These are phyloP conservation scores for Corvus cornix DNA, from an alignment of 2,113 vertebrate genomes.

Conservation along the genomic window DNA sequence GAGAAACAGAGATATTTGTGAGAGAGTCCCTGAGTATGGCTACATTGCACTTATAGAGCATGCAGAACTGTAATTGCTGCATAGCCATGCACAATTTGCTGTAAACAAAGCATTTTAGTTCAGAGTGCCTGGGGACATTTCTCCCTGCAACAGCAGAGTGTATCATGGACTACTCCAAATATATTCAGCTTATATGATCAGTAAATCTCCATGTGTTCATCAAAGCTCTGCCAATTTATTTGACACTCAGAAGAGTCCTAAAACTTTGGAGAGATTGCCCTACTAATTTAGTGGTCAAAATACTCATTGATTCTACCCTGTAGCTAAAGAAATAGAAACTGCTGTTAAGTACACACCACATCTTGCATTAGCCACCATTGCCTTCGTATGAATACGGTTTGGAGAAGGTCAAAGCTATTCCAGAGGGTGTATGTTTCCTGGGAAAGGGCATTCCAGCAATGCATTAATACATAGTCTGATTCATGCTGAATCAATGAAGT, in stretches of 20 bases:
- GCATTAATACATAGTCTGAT: slow-evolving; percentile 46
- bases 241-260: background rate
- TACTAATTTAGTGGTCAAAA: background rate
- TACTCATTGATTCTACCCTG: background rate
- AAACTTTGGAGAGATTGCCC: background rate
- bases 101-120: background rate
- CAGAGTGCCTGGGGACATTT: background rate
- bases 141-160: background rate
- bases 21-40: background rate
- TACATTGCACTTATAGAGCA: background rate
- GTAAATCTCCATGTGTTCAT: background rate
- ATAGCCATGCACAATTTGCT: background rate
- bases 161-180: background rate
- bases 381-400: background rate
- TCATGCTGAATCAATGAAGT: slow-evolving; percentile 52
- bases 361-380: background rate
- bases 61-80: background rate
- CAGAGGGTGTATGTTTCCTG: background rate
- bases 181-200: background rate
- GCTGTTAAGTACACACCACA: background rate
- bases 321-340: background rate
- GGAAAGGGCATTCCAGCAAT: slow-evolving; percentile 2
- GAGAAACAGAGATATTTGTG: background rate
- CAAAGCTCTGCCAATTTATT: background rate
- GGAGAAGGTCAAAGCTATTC: background rate